Conservation (phyloP, 2,888 invertebrate species). For the Trimorus sp. region DNA sequence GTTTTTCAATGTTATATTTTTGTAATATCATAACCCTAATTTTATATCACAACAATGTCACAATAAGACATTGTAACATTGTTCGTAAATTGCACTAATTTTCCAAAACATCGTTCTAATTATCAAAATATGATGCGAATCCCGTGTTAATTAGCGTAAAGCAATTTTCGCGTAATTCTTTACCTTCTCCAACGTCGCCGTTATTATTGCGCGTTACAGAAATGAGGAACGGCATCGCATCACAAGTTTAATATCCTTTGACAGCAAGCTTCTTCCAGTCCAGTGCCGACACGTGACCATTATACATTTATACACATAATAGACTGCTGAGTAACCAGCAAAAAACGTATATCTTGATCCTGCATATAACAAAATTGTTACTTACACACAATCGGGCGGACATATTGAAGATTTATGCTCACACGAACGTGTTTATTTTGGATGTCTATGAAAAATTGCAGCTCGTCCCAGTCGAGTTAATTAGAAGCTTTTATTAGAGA, state of each 20-base stretch:
- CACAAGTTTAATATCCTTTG: constrained; percentile 79
- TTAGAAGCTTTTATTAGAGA: no score
- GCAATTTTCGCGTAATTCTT: background rate
- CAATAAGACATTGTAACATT: no score
- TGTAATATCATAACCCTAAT: no score
- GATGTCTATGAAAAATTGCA: no score
- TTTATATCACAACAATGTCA: no score
- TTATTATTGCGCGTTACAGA: constrained; percentile 47
- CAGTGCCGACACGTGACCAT: constrained; percentile 75
- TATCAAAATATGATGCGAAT: no score
- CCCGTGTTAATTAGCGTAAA: no score
- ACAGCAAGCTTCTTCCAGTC: constrained; percentile 68
- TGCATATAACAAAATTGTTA: constrained; percentile 39
- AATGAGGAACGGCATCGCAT: constrained; percentile 69
- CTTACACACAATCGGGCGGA: constrained; percentile 13
- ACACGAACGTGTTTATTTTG: background rate
- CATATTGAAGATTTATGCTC: constrained; percentile 24
- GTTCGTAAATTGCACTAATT: no score
- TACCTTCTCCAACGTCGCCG: constrained; percentile 28
- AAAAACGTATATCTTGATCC: constrained; percentile 50
- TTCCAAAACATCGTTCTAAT: no score
- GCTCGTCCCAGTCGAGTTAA: no score
- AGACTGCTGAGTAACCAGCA: constrained; percentile 65
- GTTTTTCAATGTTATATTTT: no score
- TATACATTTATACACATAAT: constrained; percentile 70